Conservation (phyloP, 2,888 invertebrate genomes). For the Microctonus hyperodae region DNA sequence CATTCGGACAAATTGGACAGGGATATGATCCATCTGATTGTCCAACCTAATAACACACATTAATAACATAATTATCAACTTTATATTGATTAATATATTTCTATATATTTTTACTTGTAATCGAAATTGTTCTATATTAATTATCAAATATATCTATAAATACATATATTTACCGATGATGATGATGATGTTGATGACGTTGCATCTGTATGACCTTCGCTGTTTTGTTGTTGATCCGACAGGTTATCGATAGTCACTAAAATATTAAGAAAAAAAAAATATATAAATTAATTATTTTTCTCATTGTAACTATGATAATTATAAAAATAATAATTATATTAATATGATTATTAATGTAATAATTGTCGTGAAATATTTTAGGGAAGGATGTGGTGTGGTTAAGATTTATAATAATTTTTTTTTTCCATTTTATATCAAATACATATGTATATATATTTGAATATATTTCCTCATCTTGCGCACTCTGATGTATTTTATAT, state of each 20-base stretch:
- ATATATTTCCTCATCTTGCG: too few relatives aligned
- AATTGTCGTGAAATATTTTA: neutral
- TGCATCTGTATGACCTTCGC: slow-evolving; percentile 48
- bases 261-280: slow-evolving; percentile 39
- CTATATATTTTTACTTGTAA: too few relatives aligned
- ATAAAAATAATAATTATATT: neutral
- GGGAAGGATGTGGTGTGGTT: slow-evolving; percentile 25
- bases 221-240: slow-evolving; percentile 46
- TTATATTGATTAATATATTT: neutral
- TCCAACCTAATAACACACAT: slow-evolving; percentile 17
- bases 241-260: slow-evolving; percentile 51
- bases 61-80: neutral
- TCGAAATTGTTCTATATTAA: too few relatives aligned
- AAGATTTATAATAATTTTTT: neutral
- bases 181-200: slow-evolving; percentile 53
- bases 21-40: slow-evolving; percentile 43
- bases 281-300: neutral
- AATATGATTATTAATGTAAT: neutral
- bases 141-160: too few relatives aligned
- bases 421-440: too few relatives aligned
- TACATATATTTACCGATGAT: too few relatives aligned
- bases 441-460: too few relatives aligned
- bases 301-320: too few relatives aligned
- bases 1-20: slow-evolving; percentile 54
- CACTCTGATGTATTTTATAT: too few relatives aligned